Evolutionary conservation across 2,888 invertebrate genomes (phyloP), one percentile per base, ranked within the genome.

Genomic region (Phlogophora meticulosa): DNA sequence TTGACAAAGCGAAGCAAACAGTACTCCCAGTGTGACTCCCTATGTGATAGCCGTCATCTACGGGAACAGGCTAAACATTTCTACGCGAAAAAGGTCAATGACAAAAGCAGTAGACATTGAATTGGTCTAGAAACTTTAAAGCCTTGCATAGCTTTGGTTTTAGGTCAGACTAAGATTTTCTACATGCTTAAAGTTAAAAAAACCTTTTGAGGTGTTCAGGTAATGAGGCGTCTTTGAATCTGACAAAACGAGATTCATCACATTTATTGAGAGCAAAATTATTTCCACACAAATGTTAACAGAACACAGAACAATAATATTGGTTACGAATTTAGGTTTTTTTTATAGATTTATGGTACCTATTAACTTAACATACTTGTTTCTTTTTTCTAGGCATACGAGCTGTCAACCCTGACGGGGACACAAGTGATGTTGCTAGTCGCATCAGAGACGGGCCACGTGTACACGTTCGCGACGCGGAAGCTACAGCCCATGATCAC

Each of bases 401-500:
- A 99, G 96, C 96, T 99, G 88, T 99, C 99, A 72, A 99, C 99
- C 83, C 95, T 99, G 92, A 99, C 99, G 79, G 99, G 99, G 61
- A 99, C 99, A 40, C 99, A 99, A 96, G 99, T 99, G 93, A 99
- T 99, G 99, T 96, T 99, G 87, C 96, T 99, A 90, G 99, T 99
- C 81, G 99, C 99, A 72, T 99, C 99, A 79, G 99, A 99, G 95
- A 99, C 99, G 22, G 99, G 99, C 61, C 99, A 99, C 96, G 99
- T 99, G 88, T 99, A 99, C 96, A 99, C 99, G 76, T 99, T 99
- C 96, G 99, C 99, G 77, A 99, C 99, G 83, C 97, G 99, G 84
- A 99, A 99, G 93, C 97, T 99, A 61, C 99, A 99, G 94, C 99
- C 99, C 82, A 99, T 99, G 99, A 99, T 99, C 93, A 99, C 99